Evolutionary conservation across 2,113 vertebrate genomes (phyloP).

Genomic region (Brachypodius melanocephalos): DNA sequence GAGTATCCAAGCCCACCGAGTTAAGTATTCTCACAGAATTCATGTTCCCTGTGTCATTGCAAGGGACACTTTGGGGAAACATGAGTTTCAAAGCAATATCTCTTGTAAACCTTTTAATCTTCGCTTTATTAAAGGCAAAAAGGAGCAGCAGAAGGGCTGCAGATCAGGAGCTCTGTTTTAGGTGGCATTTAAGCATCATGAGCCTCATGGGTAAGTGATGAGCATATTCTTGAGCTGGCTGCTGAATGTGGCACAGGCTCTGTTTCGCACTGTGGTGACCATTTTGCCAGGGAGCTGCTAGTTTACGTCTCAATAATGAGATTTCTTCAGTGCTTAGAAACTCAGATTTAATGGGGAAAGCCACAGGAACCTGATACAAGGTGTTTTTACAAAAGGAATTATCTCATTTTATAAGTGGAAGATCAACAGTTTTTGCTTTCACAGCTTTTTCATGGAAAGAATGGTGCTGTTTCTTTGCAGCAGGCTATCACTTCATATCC

Average conservation of each 20-base stretch:
- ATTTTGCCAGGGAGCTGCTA: conserved; percentile 15
- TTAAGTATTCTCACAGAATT: not conserved
- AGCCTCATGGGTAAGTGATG: not conserved
- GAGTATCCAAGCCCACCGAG: not conserved
- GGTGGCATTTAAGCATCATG: conserved; percentile 42
- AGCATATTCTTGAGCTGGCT: not conserved
- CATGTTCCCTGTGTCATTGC: not conserved
- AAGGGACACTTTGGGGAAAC: not conserved
- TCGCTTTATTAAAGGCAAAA: conserved; percentile 25
- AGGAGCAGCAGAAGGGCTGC: not conserved
- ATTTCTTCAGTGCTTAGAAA: conserved; percentile 24
- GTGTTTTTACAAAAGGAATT: conserved; percentile 4
- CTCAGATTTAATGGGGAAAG: not conserved
- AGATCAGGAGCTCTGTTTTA: not conserved
- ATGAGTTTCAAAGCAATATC: conserved; percentile 5
- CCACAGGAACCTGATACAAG: not conserved
- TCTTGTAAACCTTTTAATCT: conserved; percentile 10
- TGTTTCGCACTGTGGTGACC: conserved; percentile 2
- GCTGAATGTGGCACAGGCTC: not conserved
- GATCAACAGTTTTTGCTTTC: not conserved
- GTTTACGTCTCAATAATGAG: conserved; percentile 39
- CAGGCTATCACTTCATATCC: not conserved
- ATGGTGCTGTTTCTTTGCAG: not conserved
- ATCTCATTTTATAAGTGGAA: not conserved
- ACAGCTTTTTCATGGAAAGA: not conserved